Evolutionary conservation across 2,888 invertebrate genomes (phyloP), one percentile per base, ranked within the genome.

Genomic region (Drosophila nr. perissopoda): DNA sequence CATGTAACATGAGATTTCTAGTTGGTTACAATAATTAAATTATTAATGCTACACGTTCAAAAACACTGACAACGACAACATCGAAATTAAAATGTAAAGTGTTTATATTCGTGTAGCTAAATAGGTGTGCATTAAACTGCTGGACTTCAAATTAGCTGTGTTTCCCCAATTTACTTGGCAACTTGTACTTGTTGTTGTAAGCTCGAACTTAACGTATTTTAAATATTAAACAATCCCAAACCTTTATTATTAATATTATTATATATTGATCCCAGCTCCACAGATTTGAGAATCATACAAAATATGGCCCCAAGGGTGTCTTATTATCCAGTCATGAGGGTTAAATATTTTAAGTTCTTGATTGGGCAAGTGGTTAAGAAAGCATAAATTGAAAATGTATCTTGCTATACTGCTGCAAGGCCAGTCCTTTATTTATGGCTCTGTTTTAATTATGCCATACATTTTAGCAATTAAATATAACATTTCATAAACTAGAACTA

Each of bases 21-120:
- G 60, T 31, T 29, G 16, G 13, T 2, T 16, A 5, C 38, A 38
- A 53, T 56, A 76, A 66, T 66, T 69, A 64, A 82, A 67, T 79
- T 72, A 76, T 66, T 67, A 31, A 57, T 16, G 11, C 53, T 13
- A 21, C 34, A 33, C 34, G 6, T 51, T 27, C 21, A 2, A 29
- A 48, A 58, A 27, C 34, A 31, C 7, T 70, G 79, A 59, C 71
- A 69, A 29, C 53, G 33, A 13, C 63, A 40, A 21, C 63, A 48
- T 18, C 10, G 16, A 45, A 67, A 76, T 76, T 67, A 60, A 57
- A 76, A 56, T 52, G 33, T 48, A 40, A 67, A 59, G 57, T 52
- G 62, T 38, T 56, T 27, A 42, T 58, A 52, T 69, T 65, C 42
- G 49, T 54, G 58, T 48, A 52, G 45, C 29, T 52, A 13, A 69